A percentile compares a stretch with the other conserved stretches of the same genome.
phyloP scores from a whole-genome alignment of 2,888 invertebrate genomes.

The Drosophila mimetica region DNA sequence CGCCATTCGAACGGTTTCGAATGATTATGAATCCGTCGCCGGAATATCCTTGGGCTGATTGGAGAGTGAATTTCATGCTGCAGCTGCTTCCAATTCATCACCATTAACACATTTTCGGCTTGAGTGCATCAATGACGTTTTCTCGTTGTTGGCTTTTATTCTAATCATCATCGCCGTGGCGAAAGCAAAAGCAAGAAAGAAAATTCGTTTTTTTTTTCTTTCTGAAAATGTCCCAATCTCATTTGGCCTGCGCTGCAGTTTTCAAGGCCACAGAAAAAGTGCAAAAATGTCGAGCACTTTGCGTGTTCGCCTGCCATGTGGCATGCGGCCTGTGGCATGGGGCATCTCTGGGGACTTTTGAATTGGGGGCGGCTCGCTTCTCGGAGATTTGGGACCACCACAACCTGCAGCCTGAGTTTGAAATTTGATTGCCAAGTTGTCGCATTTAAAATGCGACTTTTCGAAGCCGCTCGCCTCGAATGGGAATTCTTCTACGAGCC shows the following conservation, averaged over 20 bases:
- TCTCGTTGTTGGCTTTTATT: slow-evolving; percentile 14
- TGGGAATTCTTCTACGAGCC: slow-evolving; percentile 28
- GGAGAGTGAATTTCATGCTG: slow-evolving; percentile 50
- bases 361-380: neutral
- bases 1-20: slow-evolving; percentile 4
- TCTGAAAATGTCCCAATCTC: slow-evolving; percentile 2
- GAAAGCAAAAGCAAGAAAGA: neutral
- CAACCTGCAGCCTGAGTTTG: slow-evolving; percentile 7
- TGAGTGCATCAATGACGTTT: slow-evolving; percentile 65
- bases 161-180: slow-evolving; percentile 46
- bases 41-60: slow-evolving; percentile 62
- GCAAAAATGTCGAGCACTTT: slow-evolving; percentile 34
- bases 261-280: slow-evolving; percentile 48
- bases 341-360: slow-evolving; percentile 5
- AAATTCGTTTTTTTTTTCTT: slow-evolving; percentile 12
- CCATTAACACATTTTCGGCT: slow-evolving; percentile 75
- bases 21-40: slow-evolving; percentile 28
- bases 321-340: slow-evolving; percentile 6
- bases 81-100: slow-evolving; percentile 73
- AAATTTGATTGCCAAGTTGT: slow-evolving; percentile 55
- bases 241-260: slow-evolving; percentile 21
- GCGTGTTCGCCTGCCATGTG: slow-evolving; percentile 6
- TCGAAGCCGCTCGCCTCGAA: slow-evolving; percentile 15
- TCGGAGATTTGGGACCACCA: slow-evolving; percentile 4
- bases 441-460: slow-evolving; percentile 33